Evolutionary conservation across 37 sponge, comb jelly and placozoan genomes (phyloP).

Genomic region (Spongilla lacustris): DNA sequence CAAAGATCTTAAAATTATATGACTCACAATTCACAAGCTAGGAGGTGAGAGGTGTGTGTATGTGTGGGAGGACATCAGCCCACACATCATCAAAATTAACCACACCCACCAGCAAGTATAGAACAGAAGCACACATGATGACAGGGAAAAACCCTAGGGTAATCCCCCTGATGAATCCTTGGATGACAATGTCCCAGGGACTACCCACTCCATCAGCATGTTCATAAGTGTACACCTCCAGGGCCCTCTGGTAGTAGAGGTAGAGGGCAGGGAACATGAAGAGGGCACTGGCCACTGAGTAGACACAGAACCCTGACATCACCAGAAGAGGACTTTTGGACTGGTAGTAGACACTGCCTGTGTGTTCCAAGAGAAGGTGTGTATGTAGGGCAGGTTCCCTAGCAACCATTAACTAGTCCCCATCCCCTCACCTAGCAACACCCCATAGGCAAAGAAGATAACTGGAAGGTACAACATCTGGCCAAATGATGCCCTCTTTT

Average conservation of each 20-base stretch:
- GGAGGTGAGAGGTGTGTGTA: background rate
- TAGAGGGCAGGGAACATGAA: constrained; percentile 81
- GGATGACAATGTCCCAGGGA: constrained; percentile 74
- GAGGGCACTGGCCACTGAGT: constrained; percentile 78
- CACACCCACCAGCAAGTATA: constrained; percentile 74
- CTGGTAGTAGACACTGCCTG: constrained; percentile 83
- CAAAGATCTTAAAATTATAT: constrained; percentile 41
- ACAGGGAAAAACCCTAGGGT: constrained; percentile 66
- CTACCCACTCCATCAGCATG: constrained; percentile 78
- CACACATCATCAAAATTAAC: background rate
- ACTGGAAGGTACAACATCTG: constrained; percentile 39
- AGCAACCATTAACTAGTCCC: background rate
- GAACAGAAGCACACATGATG: constrained; percentile 64
- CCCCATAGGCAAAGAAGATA: constrained; percentile 54
- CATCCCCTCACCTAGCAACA: constrained; percentile 38
- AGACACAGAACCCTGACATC: constrained; percentile 84
- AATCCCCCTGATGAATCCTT: constrained; percentile 76
- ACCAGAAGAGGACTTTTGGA: constrained; percentile 41
- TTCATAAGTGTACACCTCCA: constrained; percentile 71
- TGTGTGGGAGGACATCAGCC: background rate
- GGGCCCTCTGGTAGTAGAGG: constrained; percentile 34
- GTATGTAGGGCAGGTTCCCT: background rate
- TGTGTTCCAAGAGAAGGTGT: constrained; percentile 5
- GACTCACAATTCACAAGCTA: constrained; percentile 45
- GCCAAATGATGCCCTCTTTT: constrained; percentile 22